phyloP scores from a whole-genome alignment of 2,888 invertebrate species.

The Argyresthia albistria region DNA sequence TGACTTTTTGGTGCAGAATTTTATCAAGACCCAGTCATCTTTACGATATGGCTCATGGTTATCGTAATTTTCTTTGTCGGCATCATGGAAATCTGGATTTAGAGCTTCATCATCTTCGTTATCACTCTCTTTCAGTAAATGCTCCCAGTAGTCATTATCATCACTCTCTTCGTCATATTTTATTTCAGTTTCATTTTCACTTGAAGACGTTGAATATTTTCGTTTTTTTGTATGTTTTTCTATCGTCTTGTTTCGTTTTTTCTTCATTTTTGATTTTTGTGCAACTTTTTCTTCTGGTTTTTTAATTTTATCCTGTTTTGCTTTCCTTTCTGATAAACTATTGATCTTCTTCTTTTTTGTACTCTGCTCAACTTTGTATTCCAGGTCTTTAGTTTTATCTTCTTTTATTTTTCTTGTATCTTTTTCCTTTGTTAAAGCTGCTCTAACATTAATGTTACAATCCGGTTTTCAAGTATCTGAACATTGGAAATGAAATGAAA shows the following conservation, averaged over 20 bases:
- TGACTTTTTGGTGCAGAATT: conserved; percentile 9
- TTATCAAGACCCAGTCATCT: conserved; percentile 9
- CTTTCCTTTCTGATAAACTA: not conserved
- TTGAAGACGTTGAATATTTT: not conserved
- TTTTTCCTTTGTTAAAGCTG: not conserved
- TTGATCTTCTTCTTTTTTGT: not conserved
- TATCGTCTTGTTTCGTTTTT: not conserved
- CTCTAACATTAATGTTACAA: not conserved
- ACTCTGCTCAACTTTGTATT: not conserved
- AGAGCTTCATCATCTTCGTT: conserved; percentile 2
- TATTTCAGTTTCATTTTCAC: conserved; percentile 4
- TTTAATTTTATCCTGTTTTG: not conserved
- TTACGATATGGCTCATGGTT: conserved; percentile 4
- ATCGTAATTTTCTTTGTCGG: conserved; percentile 7
- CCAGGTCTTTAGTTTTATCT: not conserved
- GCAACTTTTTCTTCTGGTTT: not conserved
- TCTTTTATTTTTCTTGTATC: too few species aligned
- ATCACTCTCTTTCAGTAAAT: conserved; percentile 7
- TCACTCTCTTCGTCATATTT: conserved; percentile 10
- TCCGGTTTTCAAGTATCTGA: not conserved
- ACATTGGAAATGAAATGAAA: too few species aligned
- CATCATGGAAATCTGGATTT: conserved; percentile 7
- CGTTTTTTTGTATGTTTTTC: not conserved
- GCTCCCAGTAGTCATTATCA: conserved; percentile 8
- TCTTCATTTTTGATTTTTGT: not conserved